Percentiles rank a stretch among this genome's conserved stretches.
Conservation (phyloP, 2,113 vertebrate species). For the Myodes glareolus region DNA sequence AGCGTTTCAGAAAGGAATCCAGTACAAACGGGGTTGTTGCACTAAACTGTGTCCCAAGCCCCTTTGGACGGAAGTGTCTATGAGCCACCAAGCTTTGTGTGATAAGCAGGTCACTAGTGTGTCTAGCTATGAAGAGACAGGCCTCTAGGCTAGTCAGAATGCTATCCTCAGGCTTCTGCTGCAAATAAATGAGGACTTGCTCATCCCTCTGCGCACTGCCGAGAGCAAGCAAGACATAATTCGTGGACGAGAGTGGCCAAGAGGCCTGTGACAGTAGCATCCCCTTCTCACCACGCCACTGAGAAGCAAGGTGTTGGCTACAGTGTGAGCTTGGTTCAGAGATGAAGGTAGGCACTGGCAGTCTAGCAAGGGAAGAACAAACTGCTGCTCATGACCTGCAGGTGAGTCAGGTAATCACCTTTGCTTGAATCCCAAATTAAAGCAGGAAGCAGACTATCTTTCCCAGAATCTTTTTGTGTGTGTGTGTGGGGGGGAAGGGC, state of each 20-base stretch:
- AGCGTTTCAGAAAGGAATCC: neutral
- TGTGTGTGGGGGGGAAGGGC: fast-evolving
- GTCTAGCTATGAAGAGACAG: neutral
- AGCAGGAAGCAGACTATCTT: neutral
- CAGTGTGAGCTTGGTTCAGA: neutral
- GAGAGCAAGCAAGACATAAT: neutral
- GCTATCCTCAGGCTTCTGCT: neutral
- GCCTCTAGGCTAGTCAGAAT: neutral
- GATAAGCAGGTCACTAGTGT: neutral
- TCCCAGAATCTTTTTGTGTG: neutral
- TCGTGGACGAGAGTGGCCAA: neutral
- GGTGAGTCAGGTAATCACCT: neutral
- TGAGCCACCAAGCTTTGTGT: neutral
- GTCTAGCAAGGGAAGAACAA: neutral
- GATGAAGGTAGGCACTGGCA: neutral
- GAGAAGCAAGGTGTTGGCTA: neutral
- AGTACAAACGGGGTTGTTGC: neutral
- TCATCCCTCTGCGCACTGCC: neutral
- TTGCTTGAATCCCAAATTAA: neutral
- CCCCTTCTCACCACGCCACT: neutral
- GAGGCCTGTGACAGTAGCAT: neutral
- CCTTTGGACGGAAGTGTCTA: neutral
- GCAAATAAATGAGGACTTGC: neutral
- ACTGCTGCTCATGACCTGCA: neutral
- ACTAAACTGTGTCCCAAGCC: neutral